Base-by-base conservation (phyloP, 1,140 invertebrate species). In the Bombus breviceps region DNA sequence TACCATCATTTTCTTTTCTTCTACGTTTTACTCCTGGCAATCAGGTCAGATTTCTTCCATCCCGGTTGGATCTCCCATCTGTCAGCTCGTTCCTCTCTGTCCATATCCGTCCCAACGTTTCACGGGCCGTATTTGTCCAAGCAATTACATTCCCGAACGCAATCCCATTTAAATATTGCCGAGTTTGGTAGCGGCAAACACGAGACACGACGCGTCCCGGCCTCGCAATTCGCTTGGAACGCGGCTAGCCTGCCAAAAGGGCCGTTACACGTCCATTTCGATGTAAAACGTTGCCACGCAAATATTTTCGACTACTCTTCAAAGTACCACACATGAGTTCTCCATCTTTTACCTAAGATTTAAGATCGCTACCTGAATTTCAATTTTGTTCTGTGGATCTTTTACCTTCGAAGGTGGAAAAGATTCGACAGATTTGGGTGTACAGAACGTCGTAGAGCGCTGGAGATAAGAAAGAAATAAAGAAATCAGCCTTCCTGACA, bases 91-190 rank as follows among this genome's bases (percentile, higher is more conserved):
- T 72, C 57, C 66, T 71, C 41, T 85, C 71, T 77, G 75, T 85
- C 85, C 69, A 53, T 84, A 85, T 89, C 68, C 69, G 47, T 74
- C 59, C 78, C 79, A 69, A 37, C 73, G 77, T 78, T 77, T 81
- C 78, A 85, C 73, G 79, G 82, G 64, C 57, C 82, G 85, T 92
- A 91, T 93, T 92, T 94, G 88, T 90, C 68, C 86, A 87, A 88
- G 88, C 92, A 94, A 94, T 94, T 94, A 93, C 92, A 91, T 90
- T 91, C 89, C 91, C 93, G 88, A 93, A 93, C 89, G 92, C 92
- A 94, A 93, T 93, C 89, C 90, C 92, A 94, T 94, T 94, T 94
- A 93, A 94, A 94, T 94, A 93, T 94, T 93, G 90, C 88, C 88
- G 86, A 90, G 90, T 93, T 93, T 93, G 91, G 86, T 89, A 78